Percentiles rank a stretch among this genome's conserved stretches.
Evolutionary conservation across 2,113 vertebrate species (phyloP).

Genomic region (Tupaia tana): DNA sequence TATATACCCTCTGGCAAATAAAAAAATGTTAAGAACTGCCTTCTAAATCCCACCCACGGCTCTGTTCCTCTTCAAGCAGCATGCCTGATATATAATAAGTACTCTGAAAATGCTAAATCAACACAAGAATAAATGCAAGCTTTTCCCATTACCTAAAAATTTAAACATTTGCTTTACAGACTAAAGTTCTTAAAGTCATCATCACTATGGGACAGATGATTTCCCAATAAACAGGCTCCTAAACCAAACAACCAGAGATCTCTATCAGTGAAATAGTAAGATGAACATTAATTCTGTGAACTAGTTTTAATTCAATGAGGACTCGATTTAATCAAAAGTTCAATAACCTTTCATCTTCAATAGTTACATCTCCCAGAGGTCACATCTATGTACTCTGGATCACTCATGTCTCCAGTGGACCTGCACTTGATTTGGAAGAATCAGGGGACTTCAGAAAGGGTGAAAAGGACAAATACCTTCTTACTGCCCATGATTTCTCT

Average conservation of each 20-base stretch:
- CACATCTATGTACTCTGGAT: background rate
- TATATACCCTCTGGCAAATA: background rate
- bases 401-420: background rate
- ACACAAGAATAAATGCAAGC: background rate
- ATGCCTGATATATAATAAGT: background rate
- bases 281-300: background rate
- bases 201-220: background rate
- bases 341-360: background rate
- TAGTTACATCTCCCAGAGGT: background rate
- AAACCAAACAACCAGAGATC: background rate
- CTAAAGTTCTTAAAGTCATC: background rate
- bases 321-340: background rate
- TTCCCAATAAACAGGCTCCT: conserved; percentile 20
- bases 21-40: background rate
- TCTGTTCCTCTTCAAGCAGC: background rate
- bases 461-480: background rate
- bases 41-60: background rate
- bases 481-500: background rate
- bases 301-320: background rate
- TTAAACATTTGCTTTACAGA: background rate
- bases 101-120: background rate
- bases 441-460: background rate
- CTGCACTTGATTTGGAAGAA: background rate
- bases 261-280: background rate
- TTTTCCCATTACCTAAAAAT: background rate